phyloP scores from a whole-genome alignment of 2,888 invertebrate genomes.

The Acleris literana region DNA sequence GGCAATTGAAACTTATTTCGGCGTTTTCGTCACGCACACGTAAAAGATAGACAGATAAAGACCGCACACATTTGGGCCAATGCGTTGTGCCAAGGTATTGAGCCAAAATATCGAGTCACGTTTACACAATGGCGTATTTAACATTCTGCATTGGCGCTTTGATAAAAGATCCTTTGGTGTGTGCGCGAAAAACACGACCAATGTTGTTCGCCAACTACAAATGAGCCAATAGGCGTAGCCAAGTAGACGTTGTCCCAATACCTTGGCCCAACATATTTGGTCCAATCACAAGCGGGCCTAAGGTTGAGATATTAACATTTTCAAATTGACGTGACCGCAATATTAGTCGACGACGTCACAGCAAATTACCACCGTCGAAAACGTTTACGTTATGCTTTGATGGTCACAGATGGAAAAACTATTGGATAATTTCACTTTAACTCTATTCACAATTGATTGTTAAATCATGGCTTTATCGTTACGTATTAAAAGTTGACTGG shows the following conservation, averaged over 20 bases:
- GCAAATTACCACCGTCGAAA: constrained; percentile 21
- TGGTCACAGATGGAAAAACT: constrained; percentile 21
- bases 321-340: constrained; percentile 39
- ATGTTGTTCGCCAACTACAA: too few species aligned
- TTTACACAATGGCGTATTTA: too few species aligned
- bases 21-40: constrained; percentile 49
- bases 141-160: too few species aligned
- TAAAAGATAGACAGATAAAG: constrained; percentile 53
- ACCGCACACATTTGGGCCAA: too few species aligned
- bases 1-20: constrained; percentile 31
- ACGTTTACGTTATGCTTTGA: constrained; percentile 39
- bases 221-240: too few species aligned
- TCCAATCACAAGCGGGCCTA: too few species aligned
- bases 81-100: too few species aligned
- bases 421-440: constrained; percentile 19
- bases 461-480: constrained; percentile 18
- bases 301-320: constrained; percentile 41
- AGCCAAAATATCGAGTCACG: too few species aligned
- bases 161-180: too few species aligned
- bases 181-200: too few species aligned
- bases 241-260: too few species aligned
- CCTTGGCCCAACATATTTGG: too few species aligned
- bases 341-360: constrained; percentile 35
- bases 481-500: constrained; percentile 12
- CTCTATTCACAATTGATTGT: constrained; percentile 20